Evolutionary conservation across 2,888 invertebrate genomes (phyloP).

Genomic region (Pelosia muscerda): DNA sequence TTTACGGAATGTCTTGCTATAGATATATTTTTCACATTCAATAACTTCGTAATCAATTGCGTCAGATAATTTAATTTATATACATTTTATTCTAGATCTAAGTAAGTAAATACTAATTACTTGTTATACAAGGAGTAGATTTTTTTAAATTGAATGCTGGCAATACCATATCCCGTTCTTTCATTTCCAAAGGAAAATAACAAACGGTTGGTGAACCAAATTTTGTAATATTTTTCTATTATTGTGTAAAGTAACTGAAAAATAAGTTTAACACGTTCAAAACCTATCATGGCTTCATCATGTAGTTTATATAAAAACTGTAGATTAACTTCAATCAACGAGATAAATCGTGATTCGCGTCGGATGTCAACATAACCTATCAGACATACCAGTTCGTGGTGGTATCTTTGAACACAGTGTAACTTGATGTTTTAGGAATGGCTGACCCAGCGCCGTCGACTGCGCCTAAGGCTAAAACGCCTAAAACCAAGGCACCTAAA

Average conservation of each 20-base stretch:
- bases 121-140: not conserved
- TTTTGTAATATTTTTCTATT: constrained; percentile 53
- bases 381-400: constrained; percentile 38
- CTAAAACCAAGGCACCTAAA: constrained; percentile 87
- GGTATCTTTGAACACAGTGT: constrained; percentile 35
- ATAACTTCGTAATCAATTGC: not conserved
- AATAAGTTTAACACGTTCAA: constrained; percentile 53
- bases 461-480: constrained; percentile 84
- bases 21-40: not conserved
- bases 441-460: constrained; percentile 87
- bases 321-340: constrained; percentile 58
- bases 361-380: constrained; percentile 84
- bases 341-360: constrained; percentile 73
- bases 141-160: constrained; percentile 44
- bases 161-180: constrained; percentile 71
- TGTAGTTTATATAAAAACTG: constrained; percentile 37
- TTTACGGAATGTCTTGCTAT: not conserved
- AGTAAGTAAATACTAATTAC: not conserved
- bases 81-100: not conserved
- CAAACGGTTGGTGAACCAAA: constrained; percentile 76
- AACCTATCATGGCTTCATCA: constrained; percentile 27
- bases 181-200: constrained; percentile 75
- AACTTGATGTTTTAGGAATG: constrained; percentile 84
- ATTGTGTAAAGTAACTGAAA: constrained; percentile 41
- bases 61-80: accelerated